These are phyloP conservation scores for Psittacara wagleri DNA, from an alignment of 2,113 vertebrate species.

Conservation along the genomic window DNA sequence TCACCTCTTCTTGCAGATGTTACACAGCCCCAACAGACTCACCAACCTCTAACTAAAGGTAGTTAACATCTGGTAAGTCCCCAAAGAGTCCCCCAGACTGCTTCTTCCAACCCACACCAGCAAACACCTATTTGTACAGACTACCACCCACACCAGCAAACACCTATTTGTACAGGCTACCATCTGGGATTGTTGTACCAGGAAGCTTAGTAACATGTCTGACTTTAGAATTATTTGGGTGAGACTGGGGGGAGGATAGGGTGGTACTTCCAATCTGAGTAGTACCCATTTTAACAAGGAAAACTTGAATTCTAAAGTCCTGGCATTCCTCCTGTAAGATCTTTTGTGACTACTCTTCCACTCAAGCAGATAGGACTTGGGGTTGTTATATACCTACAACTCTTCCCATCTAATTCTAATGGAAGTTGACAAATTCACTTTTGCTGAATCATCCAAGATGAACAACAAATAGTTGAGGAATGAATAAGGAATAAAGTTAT, in stretches of 20 bases:
- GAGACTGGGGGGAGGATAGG: rapidly evolving
- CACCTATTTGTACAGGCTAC: neutral
- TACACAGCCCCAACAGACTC: conserved; percentile 1
- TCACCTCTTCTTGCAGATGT: neutral
- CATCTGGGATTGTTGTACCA: neutral
- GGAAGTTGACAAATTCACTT: neutral
- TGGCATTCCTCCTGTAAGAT: neutral
- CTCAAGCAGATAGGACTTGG: neutral
- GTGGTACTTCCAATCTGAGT: neutral
- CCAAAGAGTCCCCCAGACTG: neutral
- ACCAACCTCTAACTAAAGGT: neutral
- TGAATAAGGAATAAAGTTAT: neutral
- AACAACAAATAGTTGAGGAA: neutral
- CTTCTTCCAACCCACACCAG: neutral
- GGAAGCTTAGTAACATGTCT: neutral
- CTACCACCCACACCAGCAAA: neutral
- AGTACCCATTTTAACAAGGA: neutral
- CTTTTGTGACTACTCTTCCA: neutral
- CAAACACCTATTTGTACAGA: neutral
- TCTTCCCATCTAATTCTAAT: neutral
- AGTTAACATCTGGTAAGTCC: neutral
- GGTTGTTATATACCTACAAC: neutral
- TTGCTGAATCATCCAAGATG: neutral
- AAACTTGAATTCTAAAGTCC: neutral
- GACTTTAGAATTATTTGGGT: neutral